Evolutionary conservation across 2,113 vertebrate genomes (phyloP).

Genomic region (Taxidea taxus): DNA sequence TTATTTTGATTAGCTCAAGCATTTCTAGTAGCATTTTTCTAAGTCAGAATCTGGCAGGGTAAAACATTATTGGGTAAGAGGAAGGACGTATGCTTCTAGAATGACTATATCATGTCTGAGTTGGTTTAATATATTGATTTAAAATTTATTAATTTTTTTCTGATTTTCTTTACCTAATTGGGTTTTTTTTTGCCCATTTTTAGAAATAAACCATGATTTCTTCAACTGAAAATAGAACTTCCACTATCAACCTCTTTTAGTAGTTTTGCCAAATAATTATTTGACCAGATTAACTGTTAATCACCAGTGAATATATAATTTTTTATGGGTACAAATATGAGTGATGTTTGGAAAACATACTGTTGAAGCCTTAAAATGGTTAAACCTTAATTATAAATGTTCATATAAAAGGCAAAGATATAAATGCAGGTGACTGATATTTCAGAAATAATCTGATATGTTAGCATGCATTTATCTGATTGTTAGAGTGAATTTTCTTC

Average conservation of each 20-base stretch:
- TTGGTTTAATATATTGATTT: slow-evolving; percentile 8
- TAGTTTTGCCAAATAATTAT: neutral
- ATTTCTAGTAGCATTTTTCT: neutral
- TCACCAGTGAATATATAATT: neutral
- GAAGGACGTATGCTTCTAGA: neutral
- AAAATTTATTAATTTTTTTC: neutral
- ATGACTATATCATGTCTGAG: neutral
- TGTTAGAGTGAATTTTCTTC: neutral
- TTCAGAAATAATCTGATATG: slow-evolving; percentile 6
- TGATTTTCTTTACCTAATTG: neutral
- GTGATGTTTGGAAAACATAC: neutral
- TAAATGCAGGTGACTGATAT: neutral
- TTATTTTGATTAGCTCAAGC: neutral
- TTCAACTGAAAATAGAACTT: neutral
- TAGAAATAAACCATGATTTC: slow-evolving; percentile 6
- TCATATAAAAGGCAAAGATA: neutral
- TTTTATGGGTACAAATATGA: neutral
- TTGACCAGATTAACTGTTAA: neutral
- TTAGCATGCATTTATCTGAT: neutral
- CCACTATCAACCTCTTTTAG: neutral
- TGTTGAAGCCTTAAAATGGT: neutral
- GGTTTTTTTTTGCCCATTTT: neutral
- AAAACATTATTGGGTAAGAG: neutral
- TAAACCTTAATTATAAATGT: neutral
- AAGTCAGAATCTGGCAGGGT: neutral